Evolutionary conservation across 2,797 vertebrate genomes (phyloP).

Genomic region (Mus spretus): DNA sequence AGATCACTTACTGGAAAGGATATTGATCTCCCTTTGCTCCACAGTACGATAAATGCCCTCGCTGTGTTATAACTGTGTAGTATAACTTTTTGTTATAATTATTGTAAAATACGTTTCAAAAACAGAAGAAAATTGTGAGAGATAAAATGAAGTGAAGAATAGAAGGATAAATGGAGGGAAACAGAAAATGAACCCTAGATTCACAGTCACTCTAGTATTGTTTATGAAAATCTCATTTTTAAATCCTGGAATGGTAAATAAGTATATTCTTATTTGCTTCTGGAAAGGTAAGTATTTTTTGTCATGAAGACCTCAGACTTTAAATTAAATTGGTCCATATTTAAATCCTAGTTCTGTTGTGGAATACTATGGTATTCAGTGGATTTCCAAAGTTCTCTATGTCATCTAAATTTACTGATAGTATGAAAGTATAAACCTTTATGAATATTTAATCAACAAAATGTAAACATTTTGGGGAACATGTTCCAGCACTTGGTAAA

Average conservation of each 20-base stretch:
- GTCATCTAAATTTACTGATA: not conserved
- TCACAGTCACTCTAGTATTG: not conserved
- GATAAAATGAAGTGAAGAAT: not conserved
- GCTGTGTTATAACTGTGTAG: not conserved
- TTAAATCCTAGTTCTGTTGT: not conserved
- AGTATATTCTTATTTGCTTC: not conserved
- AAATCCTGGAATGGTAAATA: not conserved
- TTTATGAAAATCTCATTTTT: not conserved
- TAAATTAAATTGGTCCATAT: slow-evolving; percentile 28
- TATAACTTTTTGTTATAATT: slow-evolving; percentile 20
- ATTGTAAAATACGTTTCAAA: not conserved
- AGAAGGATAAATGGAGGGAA: not conserved
- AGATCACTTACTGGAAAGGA: not conserved
- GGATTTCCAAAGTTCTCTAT: slow-evolving; percentile 17
- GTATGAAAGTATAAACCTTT: not conserved
- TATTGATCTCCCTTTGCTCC: slow-evolving; percentile 40
- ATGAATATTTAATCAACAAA: slow-evolving; percentile 56
- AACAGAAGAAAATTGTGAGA: not conserved
- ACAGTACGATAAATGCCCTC: not conserved
- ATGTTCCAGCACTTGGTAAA: slow-evolving; percentile 21
- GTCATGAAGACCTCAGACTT: not conserved
- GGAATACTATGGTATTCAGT: not conserved
- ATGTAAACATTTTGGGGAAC: not conserved
- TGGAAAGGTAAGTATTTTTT: not conserved
- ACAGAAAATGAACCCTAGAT: not conserved